These are phyloP conservation scores for Pseudochirops corinnae DNA, from an alignment of 2,797 vertebrate species.

Conservation along the genomic window DNA sequence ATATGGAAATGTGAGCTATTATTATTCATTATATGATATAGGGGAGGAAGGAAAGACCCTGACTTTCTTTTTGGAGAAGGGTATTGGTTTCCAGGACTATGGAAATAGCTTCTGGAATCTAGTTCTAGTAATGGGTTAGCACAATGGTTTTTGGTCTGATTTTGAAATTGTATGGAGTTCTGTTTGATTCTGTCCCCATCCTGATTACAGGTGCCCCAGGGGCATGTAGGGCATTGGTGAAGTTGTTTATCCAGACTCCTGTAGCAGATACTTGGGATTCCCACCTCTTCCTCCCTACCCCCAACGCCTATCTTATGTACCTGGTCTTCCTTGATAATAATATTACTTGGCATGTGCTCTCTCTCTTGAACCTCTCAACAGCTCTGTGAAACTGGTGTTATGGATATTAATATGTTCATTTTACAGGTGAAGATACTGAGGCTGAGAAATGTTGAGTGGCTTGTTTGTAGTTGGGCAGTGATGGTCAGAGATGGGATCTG, in stretches of 20 bases:
- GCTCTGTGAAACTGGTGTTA: background rate
- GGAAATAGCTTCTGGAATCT: background rate
- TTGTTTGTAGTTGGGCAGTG: background rate
- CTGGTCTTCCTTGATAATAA: background rate
- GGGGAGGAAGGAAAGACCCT: background rate
- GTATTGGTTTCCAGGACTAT: background rate
- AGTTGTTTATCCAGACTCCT: background rate
- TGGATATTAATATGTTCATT: background rate
- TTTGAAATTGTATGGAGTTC: background rate
- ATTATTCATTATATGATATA: background rate
- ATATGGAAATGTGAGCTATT: background rate
- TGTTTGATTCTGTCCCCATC: background rate
- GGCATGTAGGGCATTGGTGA: background rate
- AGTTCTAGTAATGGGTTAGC: background rate
- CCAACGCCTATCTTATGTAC: too few relatives aligned
- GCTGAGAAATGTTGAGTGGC: background rate
- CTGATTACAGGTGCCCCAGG: background rate
- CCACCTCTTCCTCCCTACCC: fast-evolving
- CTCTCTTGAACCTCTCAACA: background rate
- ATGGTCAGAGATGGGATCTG: background rate
- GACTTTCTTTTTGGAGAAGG: background rate
- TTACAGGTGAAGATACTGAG: background rate
- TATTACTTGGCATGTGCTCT: background rate
- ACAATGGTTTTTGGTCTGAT: background rate
- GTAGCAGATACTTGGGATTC: background rate